These are phyloP conservation scores for Nycticryphes semicollaris DNA, from an alignment of 2,113 vertebrate genomes.

Conservation along the genomic window DNA sequence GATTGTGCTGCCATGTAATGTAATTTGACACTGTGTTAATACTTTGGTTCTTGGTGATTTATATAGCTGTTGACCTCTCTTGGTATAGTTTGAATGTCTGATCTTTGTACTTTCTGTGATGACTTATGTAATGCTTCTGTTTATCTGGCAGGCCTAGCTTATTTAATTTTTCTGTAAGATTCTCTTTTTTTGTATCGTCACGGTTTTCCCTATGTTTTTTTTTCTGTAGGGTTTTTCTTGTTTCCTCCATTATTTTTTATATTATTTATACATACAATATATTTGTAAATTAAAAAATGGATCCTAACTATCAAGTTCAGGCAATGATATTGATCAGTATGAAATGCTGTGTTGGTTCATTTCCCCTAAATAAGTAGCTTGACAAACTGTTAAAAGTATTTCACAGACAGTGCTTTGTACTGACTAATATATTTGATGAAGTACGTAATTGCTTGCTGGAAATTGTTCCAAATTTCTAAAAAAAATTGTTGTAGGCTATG, in stretches of 20 bases:
- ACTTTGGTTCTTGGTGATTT: neutral
- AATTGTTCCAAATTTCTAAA: neutral
- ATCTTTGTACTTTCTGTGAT: neutral
- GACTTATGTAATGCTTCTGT: neutral
- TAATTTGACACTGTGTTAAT: neutral
- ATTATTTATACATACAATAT: neutral
- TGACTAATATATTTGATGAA: neutral
- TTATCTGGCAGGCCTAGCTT: neutral
- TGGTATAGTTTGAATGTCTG: neutral
- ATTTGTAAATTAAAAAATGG: neutral
- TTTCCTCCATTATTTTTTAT: neutral
- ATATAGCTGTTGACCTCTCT: neutral
- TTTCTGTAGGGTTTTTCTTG: neutral
- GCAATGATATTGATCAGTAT: neutral
- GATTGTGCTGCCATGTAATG: neutral
- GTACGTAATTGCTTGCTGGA: neutral
- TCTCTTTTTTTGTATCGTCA: neutral
- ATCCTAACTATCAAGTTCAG: neutral
- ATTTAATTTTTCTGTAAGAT: neutral
- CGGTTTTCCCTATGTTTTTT: neutral
- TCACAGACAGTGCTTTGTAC: neutral
- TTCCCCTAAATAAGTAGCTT: neutral
- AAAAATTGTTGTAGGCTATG: neutral
- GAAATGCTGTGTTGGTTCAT: neutral
- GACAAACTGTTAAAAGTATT: neutral